Base-by-base conservation (phyloP, 2,113 vertebrate genomes). In the Struthidea cinerea region DNA sequence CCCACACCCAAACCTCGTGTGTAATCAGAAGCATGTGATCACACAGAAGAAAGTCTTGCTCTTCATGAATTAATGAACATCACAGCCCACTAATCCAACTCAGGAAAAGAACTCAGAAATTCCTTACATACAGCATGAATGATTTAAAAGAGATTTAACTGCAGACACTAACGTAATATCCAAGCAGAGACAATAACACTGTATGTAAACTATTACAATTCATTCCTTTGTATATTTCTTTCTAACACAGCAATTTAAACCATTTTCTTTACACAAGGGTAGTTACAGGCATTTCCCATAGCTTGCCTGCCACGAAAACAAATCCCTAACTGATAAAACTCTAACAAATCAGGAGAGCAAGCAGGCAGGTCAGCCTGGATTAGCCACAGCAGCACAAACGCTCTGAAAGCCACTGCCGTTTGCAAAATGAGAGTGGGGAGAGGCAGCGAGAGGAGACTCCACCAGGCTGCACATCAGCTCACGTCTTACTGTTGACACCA, bases 11-110 rank as follows among this genome's bases (percentile, higher is more conserved):
- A 76, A 73, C 63, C 67, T 90, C 4, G 3, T 35, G 18, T 65
- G 50, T 63, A 67, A 89, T 91, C 50, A 81, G 32, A 84, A 71
- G 77, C 84, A 95, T 75, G 77, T 94, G 85, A 94, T 76, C 79
- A 83, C 53, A 82, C 33, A 88, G 71, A 93, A 92, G 33, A 82
- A 89, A 93, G 44, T 35, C 87, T 91, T 86, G 30, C 67, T 93
- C 30, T 59, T 93, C 77, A 83, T 92, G 67, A 89, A 87, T 91
- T 95, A 93, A 89, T 50, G 75, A 95, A 10, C 63, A 80, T 55
- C 49, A 84, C 78, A 92, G 70, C 17, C 49, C 78, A 92, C 81
- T 91, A 93, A 91, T 80, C 35, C 52, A 86, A 22, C 26, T 46
- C 42, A 27, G 79, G 49, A 84, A 80, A 88, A 88, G 4, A 53